These are phyloP conservation scores for Stictocephala bisonia DNA, from an alignment of 2,888 invertebrate species.

Conservation along the genomic window DNA sequence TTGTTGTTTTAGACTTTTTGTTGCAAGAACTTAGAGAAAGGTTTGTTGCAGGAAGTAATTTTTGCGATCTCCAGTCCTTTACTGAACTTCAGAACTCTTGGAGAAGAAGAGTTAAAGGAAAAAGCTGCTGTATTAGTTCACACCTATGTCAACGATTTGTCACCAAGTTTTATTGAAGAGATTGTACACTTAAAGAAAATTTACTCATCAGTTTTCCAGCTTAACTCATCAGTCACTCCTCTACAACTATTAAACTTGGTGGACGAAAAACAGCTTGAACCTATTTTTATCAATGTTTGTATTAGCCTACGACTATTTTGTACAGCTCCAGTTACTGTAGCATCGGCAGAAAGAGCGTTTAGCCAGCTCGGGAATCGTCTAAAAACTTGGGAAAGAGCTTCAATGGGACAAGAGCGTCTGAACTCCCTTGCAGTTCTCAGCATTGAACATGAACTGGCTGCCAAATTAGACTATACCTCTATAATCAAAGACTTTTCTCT, in stretches of 20 bases:
- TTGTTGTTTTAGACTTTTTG: constrained; percentile 1
- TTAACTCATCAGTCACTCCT: constrained; percentile 1
- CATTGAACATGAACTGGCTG: neutral
- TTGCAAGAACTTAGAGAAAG: neutral
- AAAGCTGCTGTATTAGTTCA: neutral
- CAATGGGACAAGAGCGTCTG: neutral
- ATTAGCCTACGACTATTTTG: neutral
- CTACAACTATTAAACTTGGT: constrained; percentile 6
- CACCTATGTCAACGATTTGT: neutral
- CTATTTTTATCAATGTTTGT: constrained; percentile 13
- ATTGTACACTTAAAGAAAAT: constrained; percentile 7
- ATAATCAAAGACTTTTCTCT: neutral
- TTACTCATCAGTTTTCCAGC: neutral
- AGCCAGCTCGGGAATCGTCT: constrained; percentile 1
- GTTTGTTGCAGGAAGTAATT: neutral
- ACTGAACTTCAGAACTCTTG: neutral
- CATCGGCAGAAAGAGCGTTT: too few species aligned
- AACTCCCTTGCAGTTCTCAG: neutral
- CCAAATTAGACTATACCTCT: neutral
- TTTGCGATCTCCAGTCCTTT: neutral
- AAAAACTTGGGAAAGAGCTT: constrained; percentile 3
- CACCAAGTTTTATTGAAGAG: neutral
- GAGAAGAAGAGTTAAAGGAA: neutral
- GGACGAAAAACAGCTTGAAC: constrained; percentile 9
- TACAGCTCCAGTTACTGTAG: constrained; percentile 15